Percentiles rank a stretch among this genome's conserved stretches.
phyloP scores from a whole-genome alignment of 2,113 vertebrate genomes.

The Anoplopoma fimbria region DNA sequence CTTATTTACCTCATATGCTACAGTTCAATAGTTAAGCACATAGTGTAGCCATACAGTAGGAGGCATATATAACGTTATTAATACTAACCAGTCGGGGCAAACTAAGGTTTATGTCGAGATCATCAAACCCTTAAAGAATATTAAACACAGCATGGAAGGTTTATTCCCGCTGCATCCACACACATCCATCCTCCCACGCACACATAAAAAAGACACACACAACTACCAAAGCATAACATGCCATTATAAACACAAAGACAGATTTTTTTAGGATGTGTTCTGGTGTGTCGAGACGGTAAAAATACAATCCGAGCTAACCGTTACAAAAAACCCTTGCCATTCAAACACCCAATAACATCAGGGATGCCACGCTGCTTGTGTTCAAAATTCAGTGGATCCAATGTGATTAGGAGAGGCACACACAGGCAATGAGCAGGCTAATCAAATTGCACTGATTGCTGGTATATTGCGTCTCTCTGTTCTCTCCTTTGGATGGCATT shows the following conservation, averaged over 20 bases:
- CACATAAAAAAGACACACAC: not conserved
- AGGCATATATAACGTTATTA: not conserved
- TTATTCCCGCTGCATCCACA: constrained; percentile 21
- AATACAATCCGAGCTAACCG: constrained; percentile 39
- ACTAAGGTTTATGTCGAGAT: constrained; percentile 10
- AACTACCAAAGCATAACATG: constrained; percentile 17
- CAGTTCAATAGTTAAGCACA: not conserved
- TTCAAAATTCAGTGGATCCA: constrained; percentile 67
- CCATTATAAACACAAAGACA: constrained; percentile 30
- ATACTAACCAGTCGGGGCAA: not conserved
- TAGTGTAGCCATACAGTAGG: not conserved
- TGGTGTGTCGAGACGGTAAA: constrained; percentile 49
- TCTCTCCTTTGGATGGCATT: constrained; percentile 33
- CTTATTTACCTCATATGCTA: not conserved
- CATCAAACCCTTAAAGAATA: constrained; percentile 30
- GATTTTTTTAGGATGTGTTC: constrained; percentile 41
- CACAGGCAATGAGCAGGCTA: constrained; percentile 69
- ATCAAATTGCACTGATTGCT: constrained; percentile 71
- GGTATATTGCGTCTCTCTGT: constrained; percentile 54
- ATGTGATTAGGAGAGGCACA: constrained; percentile 69
- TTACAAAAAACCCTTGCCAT: constrained; percentile 42
- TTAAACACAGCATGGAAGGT: constrained; percentile 37
- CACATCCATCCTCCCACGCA: constrained; percentile 18
- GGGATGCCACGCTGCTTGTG: constrained; percentile 57
- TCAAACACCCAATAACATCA: constrained; percentile 57